Evolutionary conservation across 2,113 vertebrate genomes (phyloP).

Genomic region (Coreoperca whiteheadi): DNA sequence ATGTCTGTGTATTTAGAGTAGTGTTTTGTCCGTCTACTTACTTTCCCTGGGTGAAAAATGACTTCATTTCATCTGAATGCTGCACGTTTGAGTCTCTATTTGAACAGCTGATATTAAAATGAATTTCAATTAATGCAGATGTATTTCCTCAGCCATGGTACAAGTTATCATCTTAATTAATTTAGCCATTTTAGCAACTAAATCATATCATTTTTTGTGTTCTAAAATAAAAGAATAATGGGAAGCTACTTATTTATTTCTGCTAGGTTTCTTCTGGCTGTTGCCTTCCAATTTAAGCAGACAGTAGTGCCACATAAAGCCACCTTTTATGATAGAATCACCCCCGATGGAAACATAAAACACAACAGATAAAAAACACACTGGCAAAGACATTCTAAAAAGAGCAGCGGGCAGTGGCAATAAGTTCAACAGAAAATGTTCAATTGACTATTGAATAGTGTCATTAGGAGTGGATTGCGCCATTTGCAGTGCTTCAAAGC

Average conservation of each 20-base stretch:
- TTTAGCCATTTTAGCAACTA: not conserved
- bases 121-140: slow-evolving; percentile 11
- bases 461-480: slow-evolving; percentile 50
- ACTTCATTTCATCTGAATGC: not conserved
- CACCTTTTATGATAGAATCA: slow-evolving; percentile 25
- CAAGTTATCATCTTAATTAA: not conserved
- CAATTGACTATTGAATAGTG: slow-evolving; percentile 43
- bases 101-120: slow-evolving; percentile 7
- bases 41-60: not conserved
- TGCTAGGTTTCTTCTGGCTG: not conserved
- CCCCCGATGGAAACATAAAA: slow-evolving; percentile 30
- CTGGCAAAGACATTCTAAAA: slow-evolving; percentile 12
- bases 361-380: slow-evolving; percentile 18
- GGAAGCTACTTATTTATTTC: slow-evolving; percentile 25
- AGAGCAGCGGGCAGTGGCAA: slow-evolving; percentile 14
- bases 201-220: not conserved
- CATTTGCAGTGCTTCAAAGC: slow-evolving; percentile 60
- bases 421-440: slow-evolving; percentile 46
- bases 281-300: slow-evolving; percentile 1
- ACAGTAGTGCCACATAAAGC: slow-evolving; percentile 7
- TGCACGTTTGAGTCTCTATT: not conserved
- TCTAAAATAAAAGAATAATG: slow-evolving; percentile 2
- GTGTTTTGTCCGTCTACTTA: not conserved
- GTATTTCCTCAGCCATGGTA: not conserved
- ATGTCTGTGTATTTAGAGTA: not conserved